These are phyloP conservation scores for Phaonia tiefii DNA, from an alignment of 2,888 invertebrate species.

Conservation along the genomic window DNA sequence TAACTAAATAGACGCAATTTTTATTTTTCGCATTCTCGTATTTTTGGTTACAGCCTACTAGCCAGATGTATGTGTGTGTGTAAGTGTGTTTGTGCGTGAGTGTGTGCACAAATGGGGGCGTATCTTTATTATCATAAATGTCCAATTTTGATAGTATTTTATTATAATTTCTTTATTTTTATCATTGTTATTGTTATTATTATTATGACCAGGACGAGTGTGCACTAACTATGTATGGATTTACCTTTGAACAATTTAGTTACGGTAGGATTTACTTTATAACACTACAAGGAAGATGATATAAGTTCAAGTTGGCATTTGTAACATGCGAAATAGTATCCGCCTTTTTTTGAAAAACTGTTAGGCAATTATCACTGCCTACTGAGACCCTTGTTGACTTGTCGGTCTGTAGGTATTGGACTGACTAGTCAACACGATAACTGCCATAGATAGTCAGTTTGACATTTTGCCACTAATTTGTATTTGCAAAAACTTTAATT, in stretches of 20 bases:
- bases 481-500: too few species aligned
- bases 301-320: too few species aligned
- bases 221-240: neutral
- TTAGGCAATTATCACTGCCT: too few species aligned
- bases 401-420: too few species aligned
- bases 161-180: slow-evolving; percentile 64
- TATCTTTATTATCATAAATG: slow-evolving; percentile 57
- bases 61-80: neutral
- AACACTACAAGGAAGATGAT: too few species aligned
- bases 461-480: too few species aligned
- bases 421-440: too few species aligned
- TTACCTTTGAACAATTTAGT: slow-evolving; percentile 52
- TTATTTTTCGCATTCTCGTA: slow-evolving; percentile 17
- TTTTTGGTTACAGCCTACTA: neutral
- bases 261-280: slow-evolving; percentile 60
- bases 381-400: too few species aligned
- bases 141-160: slow-evolving; percentile 64
- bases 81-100: neutral
- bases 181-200: slow-evolving; percentile 53
- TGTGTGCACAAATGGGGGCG: slow-evolving; percentile 40
- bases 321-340: too few species aligned
- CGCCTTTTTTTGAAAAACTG: too few species aligned
- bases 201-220: slow-evolving; percentile 19
- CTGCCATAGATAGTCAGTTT: too few species aligned
- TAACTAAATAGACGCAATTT: slow-evolving; percentile 40